phyloP scores from a whole-genome alignment of 2,797 vertebrate genomes.

The Epinephelus malabaricus region DNA sequence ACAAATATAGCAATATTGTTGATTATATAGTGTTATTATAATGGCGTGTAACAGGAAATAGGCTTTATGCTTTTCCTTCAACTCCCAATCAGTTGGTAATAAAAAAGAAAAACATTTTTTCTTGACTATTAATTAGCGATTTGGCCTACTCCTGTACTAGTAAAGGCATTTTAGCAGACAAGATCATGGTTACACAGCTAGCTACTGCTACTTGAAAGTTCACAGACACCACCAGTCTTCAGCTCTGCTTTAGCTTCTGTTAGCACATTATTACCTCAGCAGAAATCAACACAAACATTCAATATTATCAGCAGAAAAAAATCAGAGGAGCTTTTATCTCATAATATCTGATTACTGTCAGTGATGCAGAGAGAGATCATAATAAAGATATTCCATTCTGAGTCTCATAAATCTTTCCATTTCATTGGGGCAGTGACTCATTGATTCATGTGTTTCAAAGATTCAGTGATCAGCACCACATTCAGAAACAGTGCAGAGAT shows the following conservation, averaged over 20 bases:
- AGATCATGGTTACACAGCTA: no score
- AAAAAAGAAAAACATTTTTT: background rate
- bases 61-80: background rate
- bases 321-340: background rate
- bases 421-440: no score
- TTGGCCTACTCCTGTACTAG: background rate
- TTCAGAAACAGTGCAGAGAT: conserved; percentile 8
- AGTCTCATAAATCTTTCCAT: conserved; percentile 15
- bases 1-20: background rate
- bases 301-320: background rate
- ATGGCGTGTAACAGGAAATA: background rate
- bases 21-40: background rate
- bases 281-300: background rate
- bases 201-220: no score
- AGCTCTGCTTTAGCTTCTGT: background rate
- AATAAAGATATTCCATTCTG: conserved; percentile 10
- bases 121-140: no score
- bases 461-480: no score
- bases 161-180: background rate
- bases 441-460: no score
- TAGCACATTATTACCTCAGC: background rate
- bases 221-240: no score
- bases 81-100: background rate
- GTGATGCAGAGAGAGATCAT: background rate
- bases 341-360: background rate